Evolutionary conservation across 2,888 invertebrate genomes (phyloP).

Genomic region (Helleia helle): DNA sequence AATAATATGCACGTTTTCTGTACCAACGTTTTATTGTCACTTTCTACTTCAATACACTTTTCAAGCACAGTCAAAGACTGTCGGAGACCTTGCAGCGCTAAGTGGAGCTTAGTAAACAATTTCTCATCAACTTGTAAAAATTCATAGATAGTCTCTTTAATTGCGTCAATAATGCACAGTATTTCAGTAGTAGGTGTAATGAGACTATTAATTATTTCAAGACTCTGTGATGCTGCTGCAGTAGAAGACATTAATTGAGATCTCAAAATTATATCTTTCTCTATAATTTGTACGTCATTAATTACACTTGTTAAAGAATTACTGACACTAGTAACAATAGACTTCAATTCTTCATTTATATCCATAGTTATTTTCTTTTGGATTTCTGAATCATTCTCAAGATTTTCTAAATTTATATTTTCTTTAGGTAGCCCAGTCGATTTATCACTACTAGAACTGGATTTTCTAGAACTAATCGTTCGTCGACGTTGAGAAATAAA

Average conservation of each 20-base stretch:
- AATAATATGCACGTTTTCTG: constrained; percentile 80
- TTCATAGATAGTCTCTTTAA: constrained; percentile 54
- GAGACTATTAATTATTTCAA: constrained; percentile 77
- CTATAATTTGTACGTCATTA: constrained; percentile 74
- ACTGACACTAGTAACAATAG: constrained; percentile 34
- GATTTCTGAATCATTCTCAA: constrained; percentile 15
- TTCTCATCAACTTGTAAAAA: constrained; percentile 55
- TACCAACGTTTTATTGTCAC: constrained; percentile 78
- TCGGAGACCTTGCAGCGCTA: constrained; percentile 77
- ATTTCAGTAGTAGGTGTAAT: constrained; percentile 77
- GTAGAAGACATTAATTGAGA: constrained; percentile 79
- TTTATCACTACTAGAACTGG: constrained; percentile 65
- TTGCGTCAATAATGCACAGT: constrained; percentile 73
- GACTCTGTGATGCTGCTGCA: constrained; percentile 77
- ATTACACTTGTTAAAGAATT: constrained; percentile 56
- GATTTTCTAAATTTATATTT: constrained; percentile 36
- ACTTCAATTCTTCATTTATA: constrained; percentile 44
- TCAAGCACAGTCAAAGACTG: constrained; percentile 78
- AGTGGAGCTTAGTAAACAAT: constrained; percentile 71
- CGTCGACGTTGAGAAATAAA: constrained; percentile 47
- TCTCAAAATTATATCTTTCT: constrained; percentile 77
- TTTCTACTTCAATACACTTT: constrained; percentile 79
- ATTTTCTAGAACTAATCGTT: constrained; percentile 56
- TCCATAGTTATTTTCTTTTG: constrained; percentile 17
- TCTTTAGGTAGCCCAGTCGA: constrained; percentile 47